Evolutionary conservation across 1,140 invertebrate species (phyloP).

Genomic region (Achroia grisella): DNA sequence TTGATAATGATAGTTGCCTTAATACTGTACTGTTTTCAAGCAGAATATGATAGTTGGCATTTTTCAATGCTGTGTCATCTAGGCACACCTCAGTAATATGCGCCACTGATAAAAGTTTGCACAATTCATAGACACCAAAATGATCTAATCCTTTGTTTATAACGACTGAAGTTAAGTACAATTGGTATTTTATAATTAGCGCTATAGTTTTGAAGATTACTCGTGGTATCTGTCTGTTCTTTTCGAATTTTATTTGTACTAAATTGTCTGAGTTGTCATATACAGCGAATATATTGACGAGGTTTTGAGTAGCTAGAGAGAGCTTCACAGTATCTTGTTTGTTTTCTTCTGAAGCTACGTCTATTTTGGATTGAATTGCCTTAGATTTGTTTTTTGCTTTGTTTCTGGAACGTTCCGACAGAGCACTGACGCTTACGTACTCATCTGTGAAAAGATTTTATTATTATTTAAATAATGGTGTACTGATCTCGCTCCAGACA

Average conservation of each 20-base stretch:
- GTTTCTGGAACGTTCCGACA: no score
- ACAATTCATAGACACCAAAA: slow-evolving; percentile 8
- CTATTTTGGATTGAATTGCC: no score
- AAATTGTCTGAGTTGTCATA: slow-evolving; percentile 6
- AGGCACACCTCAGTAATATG: slow-evolving; percentile 24
- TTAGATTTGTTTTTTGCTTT: not conserved
- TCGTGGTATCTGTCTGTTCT: slow-evolving; percentile 3
- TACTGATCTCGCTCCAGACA: no score
- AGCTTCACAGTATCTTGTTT: not conserved
- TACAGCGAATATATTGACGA: slow-evolving; percentile 1
- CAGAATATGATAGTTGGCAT: slow-evolving; percentile 39
- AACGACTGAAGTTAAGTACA: not conserved
- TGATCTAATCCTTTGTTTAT: slow-evolving; percentile 10
- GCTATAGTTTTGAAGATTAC: slow-evolving; percentile 10
- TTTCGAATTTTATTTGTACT: slow-evolving; percentile 9
- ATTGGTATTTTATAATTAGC: slow-evolving; percentile 5
- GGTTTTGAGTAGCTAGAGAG: no score
- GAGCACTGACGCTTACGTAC: not conserved
- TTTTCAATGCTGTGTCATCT: slow-evolving; percentile 26
- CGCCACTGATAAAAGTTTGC: slow-evolving; percentile 2
- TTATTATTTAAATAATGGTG: not conserved
- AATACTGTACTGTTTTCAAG: slow-evolving; percentile 21
- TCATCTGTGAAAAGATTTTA: slow-evolving; percentile 3
- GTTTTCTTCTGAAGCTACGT: no score
- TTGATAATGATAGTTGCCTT: slow-evolving; percentile 32